A percentile compares a stretch with the other conserved stretches of the same genome.
Evolutionary conservation across 2,797 vertebrate genomes (phyloP).

Genomic region (Myiotriccus ornatus): DNA sequence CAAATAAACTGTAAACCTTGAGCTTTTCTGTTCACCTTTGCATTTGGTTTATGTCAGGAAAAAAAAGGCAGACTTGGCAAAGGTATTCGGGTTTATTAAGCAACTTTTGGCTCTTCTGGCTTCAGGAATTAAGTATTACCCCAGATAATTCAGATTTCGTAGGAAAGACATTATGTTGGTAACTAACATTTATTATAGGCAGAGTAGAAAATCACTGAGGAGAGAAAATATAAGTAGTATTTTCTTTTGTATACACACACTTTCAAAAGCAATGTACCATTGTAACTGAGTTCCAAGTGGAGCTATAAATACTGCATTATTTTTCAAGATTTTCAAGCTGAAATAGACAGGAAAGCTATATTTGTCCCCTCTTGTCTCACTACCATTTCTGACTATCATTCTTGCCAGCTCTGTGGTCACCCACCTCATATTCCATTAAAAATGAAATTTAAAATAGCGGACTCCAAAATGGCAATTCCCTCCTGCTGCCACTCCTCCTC

Average conservation of each 20-base stretch:
- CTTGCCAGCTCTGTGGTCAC: background rate
- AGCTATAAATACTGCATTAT: background rate
- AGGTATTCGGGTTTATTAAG: background rate
- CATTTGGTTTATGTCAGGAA: background rate
- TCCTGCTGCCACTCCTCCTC: background rate
- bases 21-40: background rate
- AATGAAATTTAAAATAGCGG: constrained; percentile 18
- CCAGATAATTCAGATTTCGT: background rate
- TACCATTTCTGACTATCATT: background rate
- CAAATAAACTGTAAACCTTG: background rate
- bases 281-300: background rate
- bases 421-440: constrained; percentile 17
- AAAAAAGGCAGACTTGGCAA: background rate
- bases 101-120: background rate
- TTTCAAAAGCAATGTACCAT: background rate
- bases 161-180: background rate
- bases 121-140: background rate
- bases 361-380: background rate
- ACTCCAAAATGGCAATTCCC: background rate
- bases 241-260: background rate
- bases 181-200: background rate
- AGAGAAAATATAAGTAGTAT: background rate
- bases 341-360: background rate
- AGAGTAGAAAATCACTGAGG: background rate
- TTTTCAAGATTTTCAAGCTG: background rate